Base-by-base conservation (phyloP, 2,888 invertebrate species). In the Agrotis puta region DNA sequence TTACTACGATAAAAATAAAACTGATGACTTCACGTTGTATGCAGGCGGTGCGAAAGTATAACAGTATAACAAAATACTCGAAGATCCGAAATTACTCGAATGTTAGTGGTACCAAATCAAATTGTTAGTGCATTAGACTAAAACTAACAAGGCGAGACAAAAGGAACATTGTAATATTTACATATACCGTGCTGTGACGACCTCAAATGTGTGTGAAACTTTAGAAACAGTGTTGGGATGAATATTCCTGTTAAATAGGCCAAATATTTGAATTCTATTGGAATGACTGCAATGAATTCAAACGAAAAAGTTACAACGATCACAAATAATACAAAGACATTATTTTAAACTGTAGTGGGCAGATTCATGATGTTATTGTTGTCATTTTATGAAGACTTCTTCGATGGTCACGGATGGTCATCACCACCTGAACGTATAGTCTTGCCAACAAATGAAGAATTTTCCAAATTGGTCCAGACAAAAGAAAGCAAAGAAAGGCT, bases 101-200 rank as follows among this genome's bases (percentile, higher is more conserved):
- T 54, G 54, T 62, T 73, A 58, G 39, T 2, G 2, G 39, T 50
- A 20, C 50, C 18, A 45, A 64, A 22, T 7, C 16, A 39, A 39
- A 69, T 39, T 45, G n/a, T 24, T 50, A 50, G 22, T 51, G 45
- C 62, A 53, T 54, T 77, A 54, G 48, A 63, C 75, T 79, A 79
- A 79, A 79, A 74, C 65, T 69, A 70, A 78, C 80, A 51, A 78
- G 62, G 45, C 74, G 62, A 56, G 43, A 11, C 64, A 51, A 82
- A 82, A 69, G n/a, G 71, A 56, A 62, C 65, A 54, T 72, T 77
- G 74, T 80, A 63, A 70, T 56, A 66, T 72, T 66, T 48, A 74
- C 48, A 58, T 64, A 58, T 66, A 58, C 59, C 45, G 66, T 59
- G 59, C 24, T 70, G 64, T 65, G 62, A 59, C 65, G 68, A 67